Evolutionary conservation across 2,113 vertebrate species (phyloP).

Genomic region (Perca schrenkii): DNA sequence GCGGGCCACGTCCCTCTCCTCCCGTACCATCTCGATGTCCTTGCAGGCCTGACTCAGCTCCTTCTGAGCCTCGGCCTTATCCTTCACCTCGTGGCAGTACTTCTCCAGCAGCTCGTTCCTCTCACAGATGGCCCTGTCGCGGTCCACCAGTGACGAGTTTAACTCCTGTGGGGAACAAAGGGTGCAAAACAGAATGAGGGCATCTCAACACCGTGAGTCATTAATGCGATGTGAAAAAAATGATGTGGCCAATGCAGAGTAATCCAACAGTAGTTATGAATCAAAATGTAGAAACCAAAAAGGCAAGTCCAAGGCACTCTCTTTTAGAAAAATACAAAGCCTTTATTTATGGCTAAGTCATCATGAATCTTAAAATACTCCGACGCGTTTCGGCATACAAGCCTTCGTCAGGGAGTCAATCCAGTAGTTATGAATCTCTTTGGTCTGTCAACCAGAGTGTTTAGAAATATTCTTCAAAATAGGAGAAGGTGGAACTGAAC

Average conservation of each 20-base stretch:
- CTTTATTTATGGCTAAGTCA: too few relatives aligned
- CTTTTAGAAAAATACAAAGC: too few relatives aligned
- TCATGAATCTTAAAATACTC: too few relatives aligned
- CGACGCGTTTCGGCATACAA: too few relatives aligned
- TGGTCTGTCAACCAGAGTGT: slow-evolving; percentile 27
- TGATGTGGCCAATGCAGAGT: slow-evolving; percentile 2
- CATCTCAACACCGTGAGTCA: slow-evolving; percentile 36
- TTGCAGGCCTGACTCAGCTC: slow-evolving; percentile 93
- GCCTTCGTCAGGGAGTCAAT: too few relatives aligned
- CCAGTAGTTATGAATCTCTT: slow-evolving; percentile 26
- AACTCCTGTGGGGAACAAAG: slow-evolving; percentile 81
- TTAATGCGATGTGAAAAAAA: slow-evolving; percentile 33
- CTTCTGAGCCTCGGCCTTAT: slow-evolving; percentile 92
- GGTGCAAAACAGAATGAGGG: slow-evolving; percentile 28
- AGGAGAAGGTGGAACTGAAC: slow-evolving; percentile 16
- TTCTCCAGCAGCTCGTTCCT: slow-evolving; percentile 94
- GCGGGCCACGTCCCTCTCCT: slow-evolving; percentile 91
- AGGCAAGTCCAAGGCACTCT: too few relatives aligned
- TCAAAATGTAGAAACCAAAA: too few relatives aligned
- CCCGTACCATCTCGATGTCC: slow-evolving; percentile 90
- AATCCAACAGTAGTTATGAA: slow-evolving; percentile 26
- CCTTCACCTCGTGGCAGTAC: slow-evolving; percentile 92
- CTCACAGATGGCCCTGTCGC: slow-evolving; percentile 91
- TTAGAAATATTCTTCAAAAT: slow-evolving; percentile 37
- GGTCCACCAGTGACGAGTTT: slow-evolving; percentile 90